Evolutionary conservation across 2,888 invertebrate genomes (phyloP).

Genomic region (Drosophila percnosoma): DNA sequence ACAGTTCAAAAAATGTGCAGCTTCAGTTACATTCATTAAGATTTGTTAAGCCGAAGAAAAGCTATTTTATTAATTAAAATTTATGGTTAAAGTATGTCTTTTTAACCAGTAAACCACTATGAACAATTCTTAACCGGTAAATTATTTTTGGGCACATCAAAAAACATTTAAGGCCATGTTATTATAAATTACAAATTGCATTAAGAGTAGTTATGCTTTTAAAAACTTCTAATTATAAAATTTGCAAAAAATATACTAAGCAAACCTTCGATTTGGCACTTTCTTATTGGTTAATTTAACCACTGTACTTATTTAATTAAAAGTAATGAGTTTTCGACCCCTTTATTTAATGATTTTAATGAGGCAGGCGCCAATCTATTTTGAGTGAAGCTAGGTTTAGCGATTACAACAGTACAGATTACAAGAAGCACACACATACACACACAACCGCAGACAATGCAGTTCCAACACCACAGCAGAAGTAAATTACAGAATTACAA

Average conservation of each 20-base stretch:
- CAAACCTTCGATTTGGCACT: background rate
- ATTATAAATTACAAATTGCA: background rate
- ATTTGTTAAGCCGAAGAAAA: background rate
- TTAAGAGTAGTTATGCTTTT: background rate
- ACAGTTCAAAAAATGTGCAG: slow-evolving; percentile 4
- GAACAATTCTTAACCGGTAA: background rate
- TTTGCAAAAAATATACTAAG: background rate
- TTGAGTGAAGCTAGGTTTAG: slow-evolving; percentile 31
- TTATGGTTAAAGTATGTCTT: background rate
- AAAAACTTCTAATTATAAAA: background rate
- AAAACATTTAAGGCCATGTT: background rate
- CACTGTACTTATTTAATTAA: background rate
- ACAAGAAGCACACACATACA: slow-evolving; percentile 15
- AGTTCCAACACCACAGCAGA: slow-evolving; percentile 74
- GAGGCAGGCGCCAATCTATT: slow-evolving; percentile 41
- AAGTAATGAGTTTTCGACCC: background rate
- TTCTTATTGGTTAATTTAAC: background rate
- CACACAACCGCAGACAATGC: slow-evolving; percentile 53
- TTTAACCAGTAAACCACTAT: background rate
- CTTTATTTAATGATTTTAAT: background rate
- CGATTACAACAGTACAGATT: slow-evolving; percentile 36
- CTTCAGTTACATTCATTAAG: slow-evolving; percentile 1
- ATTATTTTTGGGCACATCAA: background rate
- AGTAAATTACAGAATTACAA: slow-evolving; percentile 28
- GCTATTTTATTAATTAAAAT: background rate